Conservation (phyloP, 1,140 invertebrate genomes). For the Penaeus japonicus region DNA sequence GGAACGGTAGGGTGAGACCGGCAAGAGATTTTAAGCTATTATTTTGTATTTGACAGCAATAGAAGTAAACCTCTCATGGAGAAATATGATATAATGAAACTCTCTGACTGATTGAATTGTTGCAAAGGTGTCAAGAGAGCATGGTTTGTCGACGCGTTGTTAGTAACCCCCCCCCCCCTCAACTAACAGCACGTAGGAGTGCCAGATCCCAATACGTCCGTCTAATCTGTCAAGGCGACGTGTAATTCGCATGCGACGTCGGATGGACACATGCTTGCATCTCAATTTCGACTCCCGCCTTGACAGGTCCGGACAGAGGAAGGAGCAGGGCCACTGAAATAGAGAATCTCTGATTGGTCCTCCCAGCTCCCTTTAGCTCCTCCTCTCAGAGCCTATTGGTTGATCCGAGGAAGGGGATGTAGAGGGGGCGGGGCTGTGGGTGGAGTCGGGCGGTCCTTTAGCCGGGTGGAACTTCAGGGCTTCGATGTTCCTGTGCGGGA, state of each 20-base stretch:
- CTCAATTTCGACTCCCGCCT: slow-evolving; percentile 30
- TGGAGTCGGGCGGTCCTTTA: not conserved
- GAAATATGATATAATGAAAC: too few species aligned
- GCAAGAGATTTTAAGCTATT: too few species aligned
- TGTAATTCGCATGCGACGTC: slow-evolving; percentile 34
- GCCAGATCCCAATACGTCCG: slow-evolving; percentile 6
- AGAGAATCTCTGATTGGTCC: not conserved
- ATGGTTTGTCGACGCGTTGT: not conserved
- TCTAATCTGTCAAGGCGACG: slow-evolving; percentile 33
- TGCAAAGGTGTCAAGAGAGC: not conserved
- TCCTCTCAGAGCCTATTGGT: not conserved
- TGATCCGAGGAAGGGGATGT: not conserved
- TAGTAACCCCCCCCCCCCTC: not conserved
- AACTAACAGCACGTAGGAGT: not conserved
- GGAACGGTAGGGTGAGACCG: too few species aligned
- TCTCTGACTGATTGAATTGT: too few species aligned
- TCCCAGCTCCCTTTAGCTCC: not conserved
- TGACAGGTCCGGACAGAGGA: slow-evolving; percentile 23
- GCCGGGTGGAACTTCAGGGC: not conserved
- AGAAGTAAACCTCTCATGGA: too few species aligned
- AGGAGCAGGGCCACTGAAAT: slow-evolving; percentile 19
- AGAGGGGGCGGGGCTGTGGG: not conserved
- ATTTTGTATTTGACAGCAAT: too few species aligned
- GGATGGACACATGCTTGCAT: slow-evolving; percentile 16
- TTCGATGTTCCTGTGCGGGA: not conserved